phyloP scores from a whole-genome alignment of 2,888 invertebrate species.

The Tholera decimalis region DNA sequence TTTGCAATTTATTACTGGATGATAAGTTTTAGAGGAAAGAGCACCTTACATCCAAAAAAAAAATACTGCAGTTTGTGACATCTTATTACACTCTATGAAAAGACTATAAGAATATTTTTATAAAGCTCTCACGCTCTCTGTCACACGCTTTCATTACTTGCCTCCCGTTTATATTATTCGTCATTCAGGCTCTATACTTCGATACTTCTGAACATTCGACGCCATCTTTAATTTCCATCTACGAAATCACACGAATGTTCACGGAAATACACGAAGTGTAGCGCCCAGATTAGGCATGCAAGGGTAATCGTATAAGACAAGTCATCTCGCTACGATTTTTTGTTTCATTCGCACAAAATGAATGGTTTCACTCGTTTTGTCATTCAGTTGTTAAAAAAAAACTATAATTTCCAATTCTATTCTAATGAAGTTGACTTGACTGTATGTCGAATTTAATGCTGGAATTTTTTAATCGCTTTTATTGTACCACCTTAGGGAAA shows the following conservation, averaged over 20 bases:
- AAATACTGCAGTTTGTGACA: not conserved
- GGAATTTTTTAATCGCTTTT: constrained; percentile 23
- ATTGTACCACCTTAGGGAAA: constrained; percentile 5
- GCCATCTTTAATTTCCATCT: constrained; percentile 20
- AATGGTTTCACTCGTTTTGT: constrained; percentile 58
- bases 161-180: constrained; percentile 46
- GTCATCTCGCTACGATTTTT: constrained; percentile 57
- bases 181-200: constrained; percentile 32
- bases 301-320: constrained; percentile 65
- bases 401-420: not conserved
- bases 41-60: not conserved
- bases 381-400: constrained; percentile 1
- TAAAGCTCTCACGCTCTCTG: constrained; percentile 34
- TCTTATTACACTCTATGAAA: not conserved
- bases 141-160: constrained; percentile 55
- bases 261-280: constrained; percentile 47
- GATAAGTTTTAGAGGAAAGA: not conserved
- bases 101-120: constrained; percentile 26
- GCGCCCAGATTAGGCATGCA: constrained; percentile 49
- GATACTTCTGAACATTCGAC: constrained; percentile 27
- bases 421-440: not conserved
- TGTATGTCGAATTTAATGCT: constrained; percentile 23
- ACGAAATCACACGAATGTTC: constrained; percentile 36
- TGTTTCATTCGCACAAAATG: constrained; percentile 56
- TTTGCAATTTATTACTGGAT: constrained; percentile 1